phyloP scores from a whole-genome alignment of 2,797 vertebrate species.

The Prunella strophiata region DNA sequence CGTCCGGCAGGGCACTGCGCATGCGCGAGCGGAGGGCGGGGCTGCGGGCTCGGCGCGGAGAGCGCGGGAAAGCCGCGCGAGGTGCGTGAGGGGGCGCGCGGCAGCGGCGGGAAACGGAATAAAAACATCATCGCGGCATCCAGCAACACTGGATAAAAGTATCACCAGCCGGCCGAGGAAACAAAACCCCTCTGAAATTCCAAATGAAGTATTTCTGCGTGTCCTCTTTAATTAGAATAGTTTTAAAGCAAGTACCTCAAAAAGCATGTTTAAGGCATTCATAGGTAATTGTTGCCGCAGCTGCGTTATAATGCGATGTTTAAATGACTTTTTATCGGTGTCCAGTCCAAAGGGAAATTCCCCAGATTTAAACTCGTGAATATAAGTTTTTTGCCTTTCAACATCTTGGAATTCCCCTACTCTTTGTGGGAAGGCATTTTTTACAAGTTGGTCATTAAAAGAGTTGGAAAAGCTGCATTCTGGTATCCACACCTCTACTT shows the following conservation, averaged over 20 bases:
- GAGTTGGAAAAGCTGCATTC: neutral
- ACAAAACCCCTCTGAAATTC: rapidly evolving
- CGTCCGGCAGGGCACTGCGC: neutral
- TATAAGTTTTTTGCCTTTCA: neutral
- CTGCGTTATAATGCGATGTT: neutral
- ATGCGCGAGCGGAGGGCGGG: neutral
- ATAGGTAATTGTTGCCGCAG: neutral
- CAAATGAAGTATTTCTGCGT: rapidly evolving
- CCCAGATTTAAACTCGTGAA: neutral
- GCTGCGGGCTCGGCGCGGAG: neutral
- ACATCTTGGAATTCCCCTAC: neutral
- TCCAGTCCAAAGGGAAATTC: neutral
- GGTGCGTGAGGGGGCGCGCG: rapidly evolving
- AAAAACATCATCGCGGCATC: rapidly evolving
- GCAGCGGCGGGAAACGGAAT: rapidly evolving
- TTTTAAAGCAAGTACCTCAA: neutral
- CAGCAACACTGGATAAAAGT: rapidly evolving
- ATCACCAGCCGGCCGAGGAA: rapidly evolving
- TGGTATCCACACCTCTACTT: neutral
- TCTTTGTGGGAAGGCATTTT: neutral
- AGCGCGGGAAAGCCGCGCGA: rapidly evolving
- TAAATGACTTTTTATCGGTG: neutral
- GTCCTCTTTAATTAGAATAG: rapidly evolving
- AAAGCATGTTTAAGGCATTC: neutral
- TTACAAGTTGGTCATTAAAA: neutral